These are phyloP conservation scores for Chrysogorgia sp. DNA, from an alignment of 92 coral and sea anemone species.

Conservation along the genomic window DNA sequence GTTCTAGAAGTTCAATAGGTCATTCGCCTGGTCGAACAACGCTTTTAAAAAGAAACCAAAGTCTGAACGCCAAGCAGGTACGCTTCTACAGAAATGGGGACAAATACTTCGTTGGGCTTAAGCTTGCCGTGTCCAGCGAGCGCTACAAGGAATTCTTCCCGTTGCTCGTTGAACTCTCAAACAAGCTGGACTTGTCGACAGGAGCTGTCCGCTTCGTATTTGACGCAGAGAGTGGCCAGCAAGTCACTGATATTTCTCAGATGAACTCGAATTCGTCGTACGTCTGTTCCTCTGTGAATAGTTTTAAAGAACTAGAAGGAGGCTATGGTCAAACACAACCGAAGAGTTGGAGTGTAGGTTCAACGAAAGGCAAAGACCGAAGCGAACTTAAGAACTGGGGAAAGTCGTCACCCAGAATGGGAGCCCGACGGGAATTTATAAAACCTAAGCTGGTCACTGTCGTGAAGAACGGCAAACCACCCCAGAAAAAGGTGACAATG, in stretches of 20 bases:
- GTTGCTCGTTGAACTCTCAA: slow-evolving; percentile 84
- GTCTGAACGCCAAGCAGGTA: slow-evolving; percentile 91
- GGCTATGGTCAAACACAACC: slow-evolving; percentile 71
- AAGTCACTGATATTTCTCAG: slow-evolving; percentile 80
- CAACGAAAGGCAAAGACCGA: slow-evolving; percentile 20
- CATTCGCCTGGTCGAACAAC: slow-evolving; percentile 83
- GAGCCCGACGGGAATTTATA: slow-evolving; percentile 82
- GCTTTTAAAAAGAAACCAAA: slow-evolving; percentile 93
- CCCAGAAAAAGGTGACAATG: slow-evolving; percentile 99
- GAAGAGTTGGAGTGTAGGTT: slow-evolving; percentile 29
- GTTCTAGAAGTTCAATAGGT: slow-evolving; percentile 82
- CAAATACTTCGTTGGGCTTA: slow-evolving; percentile 84
- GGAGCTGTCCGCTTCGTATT: slow-evolving; percentile 90
- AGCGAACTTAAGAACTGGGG: slow-evolving; percentile 38
- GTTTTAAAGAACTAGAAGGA: slow-evolving; percentile 71
- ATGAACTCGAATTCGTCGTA: slow-evolving; percentile 83
- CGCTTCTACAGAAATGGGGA: slow-evolving; percentile 97
- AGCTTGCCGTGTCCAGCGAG: slow-evolving; percentile 92
- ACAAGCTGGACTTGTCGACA: slow-evolving; percentile 81
- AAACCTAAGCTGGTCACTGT: slow-evolving; percentile 94
- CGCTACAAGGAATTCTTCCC: slow-evolving; percentile 95
- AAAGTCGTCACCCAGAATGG: slow-evolving; percentile 29
- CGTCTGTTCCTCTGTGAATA: slow-evolving; percentile 79
- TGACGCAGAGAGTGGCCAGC: slow-evolving; percentile 76
- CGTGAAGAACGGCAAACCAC: slow-evolving; percentile 94